Base-by-base conservation (phyloP, 1,140 invertebrate species). In the Polypedilum vanderplanki region DNA sequence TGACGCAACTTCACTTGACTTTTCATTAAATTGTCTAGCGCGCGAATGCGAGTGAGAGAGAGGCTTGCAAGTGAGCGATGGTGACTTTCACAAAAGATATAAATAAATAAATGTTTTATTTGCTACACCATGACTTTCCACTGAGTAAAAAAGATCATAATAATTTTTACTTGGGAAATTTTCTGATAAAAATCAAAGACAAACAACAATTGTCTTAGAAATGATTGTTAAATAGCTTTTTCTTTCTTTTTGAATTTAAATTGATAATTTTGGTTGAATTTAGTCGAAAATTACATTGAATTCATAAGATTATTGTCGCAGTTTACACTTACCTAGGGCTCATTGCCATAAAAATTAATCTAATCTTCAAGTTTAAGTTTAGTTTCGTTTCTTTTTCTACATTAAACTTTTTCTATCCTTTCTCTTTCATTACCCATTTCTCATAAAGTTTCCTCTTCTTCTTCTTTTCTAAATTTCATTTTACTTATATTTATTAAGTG, bases 101-200 rank as follows among this genome's bases (percentile, higher is more conserved):
- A 46, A 57, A 4, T 57, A n/a, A n/a, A 57, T 57, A n/a, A n/a
- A n/a, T 57, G 46, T n/a, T 57, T 57, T 57, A n/a, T 57, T n/a
- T 57, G 12, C 46, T 57, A 33, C 24, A 33, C 24, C 24, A 33
- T 33, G 24, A 33, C 24, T 33, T 33, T 33, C 24, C 24, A 33
- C 24, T 33, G 5, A 33, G 46, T 46, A 57, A 15, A 15, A 57
- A 57, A 57, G n/a, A 57, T 57, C 46, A 57, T 57, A 12, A 57
- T 57, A 57, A 57, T 57, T 57, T 57, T n/a, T 57, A n/a, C 46
- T 57, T 57, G 46, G 46, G 46, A 57, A 57, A 57, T 57, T 57
- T 57, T 9, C 4, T 57, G 46, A 57, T 57, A 57, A 57, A n/a
- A 12, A 57, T 57, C 46, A 57, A n/a, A 57, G 24, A 33, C 24